Evolutionary conservation across 2,113 vertebrate genomes (phyloP).

Genomic region (Struthidea cinerea): DNA sequence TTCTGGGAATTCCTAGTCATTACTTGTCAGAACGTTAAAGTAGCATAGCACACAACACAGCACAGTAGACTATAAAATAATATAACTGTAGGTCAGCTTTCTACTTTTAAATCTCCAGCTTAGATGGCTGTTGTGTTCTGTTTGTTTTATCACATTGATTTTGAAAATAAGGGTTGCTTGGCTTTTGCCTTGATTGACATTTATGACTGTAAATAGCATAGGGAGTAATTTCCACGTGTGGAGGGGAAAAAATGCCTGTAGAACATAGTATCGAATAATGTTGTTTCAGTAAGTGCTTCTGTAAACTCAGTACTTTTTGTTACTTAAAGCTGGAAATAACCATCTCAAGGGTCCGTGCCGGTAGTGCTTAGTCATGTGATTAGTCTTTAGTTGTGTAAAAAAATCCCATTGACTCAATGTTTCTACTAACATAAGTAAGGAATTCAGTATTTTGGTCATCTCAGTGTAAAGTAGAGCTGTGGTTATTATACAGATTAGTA

Average conservation of each 20-base stretch:
- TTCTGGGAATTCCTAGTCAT: not conserved
- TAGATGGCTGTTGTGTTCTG: not conserved
- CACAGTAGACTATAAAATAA: not conserved
- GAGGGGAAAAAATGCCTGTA: not conserved
- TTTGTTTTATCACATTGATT: not conserved
- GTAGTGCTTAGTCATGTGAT: constrained; percentile 17
- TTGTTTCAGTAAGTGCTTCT: not conserved
- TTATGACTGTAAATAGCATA: not conserved
- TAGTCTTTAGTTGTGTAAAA: not conserved
- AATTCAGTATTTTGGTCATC: not conserved
- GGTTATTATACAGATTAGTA: not conserved
- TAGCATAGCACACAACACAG: not conserved
- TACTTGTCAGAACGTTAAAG: not conserved
- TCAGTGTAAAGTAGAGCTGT: not conserved
- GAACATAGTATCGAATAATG: not conserved
- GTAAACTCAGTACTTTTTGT: constrained; percentile 35
- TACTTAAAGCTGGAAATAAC: constrained; percentile 62
- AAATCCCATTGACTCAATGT: constrained; percentile 21
- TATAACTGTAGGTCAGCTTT: not conserved
- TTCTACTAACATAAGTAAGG: not conserved
- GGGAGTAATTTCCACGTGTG: not conserved
- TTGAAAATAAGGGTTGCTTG: not conserved
- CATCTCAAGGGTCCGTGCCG: not conserved
- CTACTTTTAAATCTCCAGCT: not conserved
- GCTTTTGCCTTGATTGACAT: not conserved